Evolutionary conservation across 1,140 invertebrate genomes (phyloP), one percentile per base, ranked within the genome.

Genomic region (Bombus sylvicola): DNA sequence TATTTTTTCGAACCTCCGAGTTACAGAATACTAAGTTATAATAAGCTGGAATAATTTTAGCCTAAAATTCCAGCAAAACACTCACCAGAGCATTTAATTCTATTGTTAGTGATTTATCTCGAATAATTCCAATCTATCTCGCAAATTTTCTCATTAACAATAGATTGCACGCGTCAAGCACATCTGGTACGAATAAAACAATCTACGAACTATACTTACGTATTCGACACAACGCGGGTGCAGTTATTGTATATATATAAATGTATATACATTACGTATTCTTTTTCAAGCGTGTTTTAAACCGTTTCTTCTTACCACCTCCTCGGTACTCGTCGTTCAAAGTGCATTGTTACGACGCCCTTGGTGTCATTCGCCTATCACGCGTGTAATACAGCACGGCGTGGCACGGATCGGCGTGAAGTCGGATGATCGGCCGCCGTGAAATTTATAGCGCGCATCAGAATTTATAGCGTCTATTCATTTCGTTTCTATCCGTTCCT

Each of bases 311-410:
- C 76, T 72, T 8, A 39, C 53, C 83, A 78, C n/a, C 37, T 43
- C 28, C 22, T 59, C 31, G 83, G 64, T 80, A 64, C 83, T n/a
- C 79, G 41, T 80, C 68, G 83, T 64, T 73, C 83, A 80, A 85
- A 85, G 83, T 80, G 57, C 83, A 80, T 85, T 62, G 41, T 85
- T 71, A 85, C 66, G 68, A 72, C 75, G 75, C 76, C 76, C 83
- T 72, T 69, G 76, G 68, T 79, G 82, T 84, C 82, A 72, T 76
- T 71, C 82, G 75, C 82, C 75, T 84, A 84, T 79, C 82, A 47
- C 57, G 57, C 41, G 31, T 57, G 66, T 28, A 62, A 80, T 74
- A 68, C 25, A 18, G 41, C 81, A 31, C 47, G 47, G 43, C 37
- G 4, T n/a, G 68, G 59, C 13, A 10, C 12, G 25, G 22, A 71